Evolutionary conservation across 2,888 invertebrate genomes (phyloP), one percentile per base, ranked within the genome.

Genomic region (Belgica antarctica): DNA sequence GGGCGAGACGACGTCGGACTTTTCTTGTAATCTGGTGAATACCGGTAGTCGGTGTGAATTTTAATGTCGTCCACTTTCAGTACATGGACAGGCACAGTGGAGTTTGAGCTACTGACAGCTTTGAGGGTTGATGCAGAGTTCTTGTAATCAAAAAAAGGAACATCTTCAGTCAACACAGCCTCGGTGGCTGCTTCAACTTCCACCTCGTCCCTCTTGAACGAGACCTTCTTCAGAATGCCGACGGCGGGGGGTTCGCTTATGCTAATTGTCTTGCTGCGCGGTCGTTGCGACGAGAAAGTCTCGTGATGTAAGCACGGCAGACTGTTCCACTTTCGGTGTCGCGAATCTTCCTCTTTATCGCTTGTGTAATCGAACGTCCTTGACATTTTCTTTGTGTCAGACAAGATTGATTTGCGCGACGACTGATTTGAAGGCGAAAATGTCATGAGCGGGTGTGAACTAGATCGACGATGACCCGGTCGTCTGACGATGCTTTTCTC

Each of bases 381-480:
- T 69, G 57, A 59, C 19, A 8, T 28, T 19, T 12, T 34, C 25
- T 59, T 69, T 17, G 36, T 59, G 8, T 57, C 22, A 10, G 69
- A 59, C 34, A 69, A 25, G 22, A 69, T 69, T 8, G 68, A 68
- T 47, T 69, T 69, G 10, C 47, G 1, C 8, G 47, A 24, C 17
- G 28, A 17, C 19, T 15, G 15, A 24, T 19, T 12, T 5, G 59
- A 27, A 25, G 69, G 34, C 12, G 36, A n/a, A 12, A 59, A 36
- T 7, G 31, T 31, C 15, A 62, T 24, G n/a, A 62, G 10, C 1
- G 84, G 83, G 75, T 84, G 84, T 31, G 85, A 80, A 72, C 82
- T 78, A 70, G 84, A 83, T 70, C 80, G 77, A 74, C 81, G 82
- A 69, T 81, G 79, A 70, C 78, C 79, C 66, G 76, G 75, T 72